Base-by-base conservation (phyloP, 1,140 invertebrate species). In the Euwallacea fornicatus region DNA sequence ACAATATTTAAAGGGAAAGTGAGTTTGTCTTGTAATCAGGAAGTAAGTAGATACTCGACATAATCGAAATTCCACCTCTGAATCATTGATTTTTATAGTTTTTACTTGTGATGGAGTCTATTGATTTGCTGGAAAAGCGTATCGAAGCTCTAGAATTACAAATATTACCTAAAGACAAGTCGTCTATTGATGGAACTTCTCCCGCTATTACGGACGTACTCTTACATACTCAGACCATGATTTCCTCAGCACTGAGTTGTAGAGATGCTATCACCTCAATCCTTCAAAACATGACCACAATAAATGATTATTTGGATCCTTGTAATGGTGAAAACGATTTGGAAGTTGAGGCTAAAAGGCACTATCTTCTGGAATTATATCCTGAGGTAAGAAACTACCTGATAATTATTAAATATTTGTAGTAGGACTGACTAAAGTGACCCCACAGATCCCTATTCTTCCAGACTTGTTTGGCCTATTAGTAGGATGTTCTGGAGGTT, bases 231-330 rank as follows among this genome's bases (percentile, higher is more conserved):
- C 78, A 82, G 60, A 79, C 78, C 6, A 79, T 82, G 78, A 80
- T 81, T 44, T 72, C 75, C 60, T 81, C 80, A 33, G 79, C 81
- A 8, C 69, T 82, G 53, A 82, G 77, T 73, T 79, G 80, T 71
- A 71, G 80, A 46, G 78, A 82, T 65, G 72, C 73, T 0, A 78
- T 82, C 44, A 79, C 74, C 21, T 74, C 79, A 13, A 77, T 80
- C 10, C 66, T 82, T 16, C 66, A 78, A 65, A 70, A 75, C 56
- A 74, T 81, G 71, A 65, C 69, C 10, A 74, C 73, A 66, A 73
- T 82, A 7, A 80, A 82, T 63, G 78, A 79, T 11, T 82, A 78
- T 71, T 74, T 82, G 44, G 77, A 81, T 72, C 81, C 81, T 7
- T 73, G 54, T 16, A 76, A 75, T 75, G 74, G 71, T 13, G 77